Percentiles rank a stretch among this genome's conserved stretches.
phyloP scores from a whole-genome alignment of 2,888 invertebrate genomes.

The Andrena bucephala region DNA sequence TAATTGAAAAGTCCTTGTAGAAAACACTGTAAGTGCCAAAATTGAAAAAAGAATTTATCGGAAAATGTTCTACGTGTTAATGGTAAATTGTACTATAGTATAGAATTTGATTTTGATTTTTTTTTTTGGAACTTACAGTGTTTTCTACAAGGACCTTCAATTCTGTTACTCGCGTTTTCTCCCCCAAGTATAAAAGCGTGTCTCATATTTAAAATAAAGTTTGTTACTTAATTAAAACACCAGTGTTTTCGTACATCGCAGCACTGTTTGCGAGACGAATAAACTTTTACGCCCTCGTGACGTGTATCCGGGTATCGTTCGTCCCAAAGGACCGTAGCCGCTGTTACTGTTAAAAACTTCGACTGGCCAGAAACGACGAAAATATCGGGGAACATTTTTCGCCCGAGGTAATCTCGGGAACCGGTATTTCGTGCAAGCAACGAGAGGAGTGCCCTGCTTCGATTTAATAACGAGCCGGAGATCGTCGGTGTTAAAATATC shows the following conservation, averaged over 20 bases:
- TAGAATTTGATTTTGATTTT: no score
- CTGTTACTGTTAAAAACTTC: constrained; percentile 24
- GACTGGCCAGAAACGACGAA: constrained; percentile 10
- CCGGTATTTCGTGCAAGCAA: constrained; percentile 42
- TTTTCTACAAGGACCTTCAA: no score
- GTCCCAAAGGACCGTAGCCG: not conserved
- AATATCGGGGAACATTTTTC: constrained; percentile 31
- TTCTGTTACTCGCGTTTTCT: no score
- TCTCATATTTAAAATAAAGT: no score
- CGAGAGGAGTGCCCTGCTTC: constrained; percentile 25
- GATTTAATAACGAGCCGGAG: constrained; percentile 56
- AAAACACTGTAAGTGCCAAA: no score
- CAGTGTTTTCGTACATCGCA: not conserved
- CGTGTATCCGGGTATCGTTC: not conserved
- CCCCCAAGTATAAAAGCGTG: no score
- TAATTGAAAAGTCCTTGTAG: no score
- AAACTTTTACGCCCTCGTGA: not conserved
- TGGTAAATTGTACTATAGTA: no score
- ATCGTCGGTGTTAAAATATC: constrained; percentile 64
- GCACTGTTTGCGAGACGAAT: no score
- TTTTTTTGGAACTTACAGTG: no score
- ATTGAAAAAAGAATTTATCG: no score
- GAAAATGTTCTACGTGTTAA: no score
- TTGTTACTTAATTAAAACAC: not conserved
- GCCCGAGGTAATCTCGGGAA: constrained; percentile 23